These are phyloP conservation scores for Notarius lentiginosus DNA, from an alignment of 2,113 vertebrate species.

Conservation along the genomic window DNA sequence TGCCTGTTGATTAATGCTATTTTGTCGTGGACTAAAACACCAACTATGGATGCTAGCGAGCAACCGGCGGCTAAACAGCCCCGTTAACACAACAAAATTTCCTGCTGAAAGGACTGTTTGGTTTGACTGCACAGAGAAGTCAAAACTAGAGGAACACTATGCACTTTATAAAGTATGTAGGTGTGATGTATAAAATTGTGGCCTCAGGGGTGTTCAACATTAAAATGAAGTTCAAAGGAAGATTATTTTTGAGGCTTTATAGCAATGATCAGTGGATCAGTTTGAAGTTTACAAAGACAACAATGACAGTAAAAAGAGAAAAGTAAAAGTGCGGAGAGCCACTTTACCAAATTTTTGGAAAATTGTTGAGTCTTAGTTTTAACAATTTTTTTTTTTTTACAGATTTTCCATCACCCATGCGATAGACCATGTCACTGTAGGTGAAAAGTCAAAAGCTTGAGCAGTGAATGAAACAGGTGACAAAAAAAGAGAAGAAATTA, in stretches of 20 bases:
- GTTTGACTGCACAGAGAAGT: background rate
- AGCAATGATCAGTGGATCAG: background rate
- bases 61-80: background rate
- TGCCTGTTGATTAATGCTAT: background rate
- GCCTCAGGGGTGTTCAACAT: background rate
- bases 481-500: background rate
- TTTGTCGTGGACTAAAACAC: background rate
- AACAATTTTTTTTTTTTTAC: background rate
- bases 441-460: background rate
- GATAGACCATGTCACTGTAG: background rate
- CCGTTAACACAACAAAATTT: background rate
- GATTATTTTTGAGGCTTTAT: background rate
- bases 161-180: background rate
- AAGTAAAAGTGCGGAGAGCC: background rate
- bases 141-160: background rate
- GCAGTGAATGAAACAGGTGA: background rate
- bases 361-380: background rate
- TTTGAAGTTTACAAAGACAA: background rate
- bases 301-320: background rate
- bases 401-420: background rate
- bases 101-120: background rate
- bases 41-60: background rate
- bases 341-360: background rate
- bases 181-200: background rate
- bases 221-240: background rate